These are phyloP conservation scores for Lepus timidus DNA, from an alignment of 2,113 vertebrate genomes.

Conservation along the genomic window DNA sequence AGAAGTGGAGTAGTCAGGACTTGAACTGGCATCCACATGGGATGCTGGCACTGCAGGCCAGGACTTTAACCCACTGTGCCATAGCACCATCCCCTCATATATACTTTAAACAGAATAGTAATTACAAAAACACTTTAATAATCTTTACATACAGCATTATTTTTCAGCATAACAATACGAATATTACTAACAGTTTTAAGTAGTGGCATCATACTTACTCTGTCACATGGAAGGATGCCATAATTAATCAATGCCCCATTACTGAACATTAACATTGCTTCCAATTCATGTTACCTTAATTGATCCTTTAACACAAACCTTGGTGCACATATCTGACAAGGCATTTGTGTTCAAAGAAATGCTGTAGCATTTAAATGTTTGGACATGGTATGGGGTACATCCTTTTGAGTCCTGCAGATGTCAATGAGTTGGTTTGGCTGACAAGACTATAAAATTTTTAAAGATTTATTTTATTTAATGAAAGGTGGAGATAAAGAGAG, in stretches of 20 bases:
- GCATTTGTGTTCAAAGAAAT: neutral
- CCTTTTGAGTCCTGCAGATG: neutral
- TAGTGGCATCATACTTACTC: neutral
- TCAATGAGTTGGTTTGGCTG: neutral
- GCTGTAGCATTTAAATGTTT: neutral
- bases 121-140: neutral
- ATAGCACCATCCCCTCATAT: neutral
- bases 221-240: neutral
- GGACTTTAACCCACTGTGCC: too few relatives aligned
- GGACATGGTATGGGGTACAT: neutral
- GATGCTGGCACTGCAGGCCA: too few relatives aligned
- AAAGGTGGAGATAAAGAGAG: too few relatives aligned
- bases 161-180: neutral
- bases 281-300: neutral
- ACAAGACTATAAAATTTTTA: neutral
- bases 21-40: too few relatives aligned
- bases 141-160: neutral
- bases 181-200: neutral
- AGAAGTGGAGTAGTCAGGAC: too few relatives aligned
- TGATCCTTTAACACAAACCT: neutral
- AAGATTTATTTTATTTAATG: too few relatives aligned
- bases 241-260: neutral
- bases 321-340: neutral
- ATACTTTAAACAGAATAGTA: conserved; percentile 29
- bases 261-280: neutral